Evolutionary conservation across 2,797 vertebrate species (phyloP).

Genomic region (Numenius phaeopus): DNA sequence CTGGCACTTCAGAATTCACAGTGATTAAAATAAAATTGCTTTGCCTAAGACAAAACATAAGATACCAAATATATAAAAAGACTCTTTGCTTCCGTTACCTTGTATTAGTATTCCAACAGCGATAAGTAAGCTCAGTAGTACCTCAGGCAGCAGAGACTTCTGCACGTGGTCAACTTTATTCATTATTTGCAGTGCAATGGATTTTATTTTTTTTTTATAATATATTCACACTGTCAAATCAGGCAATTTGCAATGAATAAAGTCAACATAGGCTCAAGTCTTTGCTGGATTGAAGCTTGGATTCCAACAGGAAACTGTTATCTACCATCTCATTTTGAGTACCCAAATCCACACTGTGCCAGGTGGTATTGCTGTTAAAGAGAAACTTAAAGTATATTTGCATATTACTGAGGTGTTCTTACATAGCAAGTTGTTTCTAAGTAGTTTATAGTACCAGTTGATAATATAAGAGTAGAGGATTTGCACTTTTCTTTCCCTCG

Average conservation of each 20-base stretch:
- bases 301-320: neutral
- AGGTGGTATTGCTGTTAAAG: conserved; percentile 53
- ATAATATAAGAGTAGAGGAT: neutral
- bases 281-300: neutral
- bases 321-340: neutral
- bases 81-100: conserved; percentile 31
- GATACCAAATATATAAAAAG: conserved; percentile 28
- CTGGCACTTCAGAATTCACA: conserved; percentile 72
- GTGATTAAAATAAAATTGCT: conserved; percentile 66
- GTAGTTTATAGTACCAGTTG: conserved; percentile 16
- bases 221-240: neutral
- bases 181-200: neutral
- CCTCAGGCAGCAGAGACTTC: conserved; percentile 57
- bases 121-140: conserved; percentile 66
- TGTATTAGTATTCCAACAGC: conserved; percentile 42
- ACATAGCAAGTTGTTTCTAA: neutral
- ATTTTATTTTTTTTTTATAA: neutral
- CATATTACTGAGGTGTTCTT: conserved; percentile 3
- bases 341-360: neutral
- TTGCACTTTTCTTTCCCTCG: neutral
- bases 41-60: conserved; percentile 48
- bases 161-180: neutral
- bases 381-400: conserved; percentile 20
- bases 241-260: conserved; percentile 18
- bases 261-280: conserved; percentile 31